Conservation (phyloP, 2,113 vertebrate species). For the Eclectus roratus region DNA sequence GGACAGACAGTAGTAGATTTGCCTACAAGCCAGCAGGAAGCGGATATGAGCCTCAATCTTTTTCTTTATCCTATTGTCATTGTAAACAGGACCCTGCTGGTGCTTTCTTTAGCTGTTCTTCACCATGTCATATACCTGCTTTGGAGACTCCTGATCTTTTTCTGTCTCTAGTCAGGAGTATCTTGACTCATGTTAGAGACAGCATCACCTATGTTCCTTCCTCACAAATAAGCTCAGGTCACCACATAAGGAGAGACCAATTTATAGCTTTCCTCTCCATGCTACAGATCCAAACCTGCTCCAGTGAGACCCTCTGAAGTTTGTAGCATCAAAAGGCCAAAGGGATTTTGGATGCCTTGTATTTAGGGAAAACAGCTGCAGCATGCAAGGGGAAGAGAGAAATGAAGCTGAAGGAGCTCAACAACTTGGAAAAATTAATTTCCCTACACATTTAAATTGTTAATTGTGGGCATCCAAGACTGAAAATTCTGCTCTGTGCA, state of each 20-base stretch:
- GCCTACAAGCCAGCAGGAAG: background rate
- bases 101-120: background rate
- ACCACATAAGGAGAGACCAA: accelerated
- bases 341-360: background rate
- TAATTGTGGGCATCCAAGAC: background rate
- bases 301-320: background rate
- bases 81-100: background rate
- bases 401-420: background rate
- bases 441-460: background rate
- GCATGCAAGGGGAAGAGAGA: background rate
- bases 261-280: background rate
- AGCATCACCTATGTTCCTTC: background rate
- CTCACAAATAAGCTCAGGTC: background rate
- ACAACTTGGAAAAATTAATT: background rate
- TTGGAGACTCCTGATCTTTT: background rate
- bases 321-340: background rate
- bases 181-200: background rate
- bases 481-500: background rate
- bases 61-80: background rate
- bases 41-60: background rate
- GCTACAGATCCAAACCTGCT: background rate
- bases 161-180: background rate
- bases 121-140: background rate
- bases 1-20: background rate
- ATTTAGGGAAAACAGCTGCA: background rate